Evolutionary conservation across 2,797 vertebrate genomes (phyloP).

Genomic region (Astyanax mexicanus): DNA sequence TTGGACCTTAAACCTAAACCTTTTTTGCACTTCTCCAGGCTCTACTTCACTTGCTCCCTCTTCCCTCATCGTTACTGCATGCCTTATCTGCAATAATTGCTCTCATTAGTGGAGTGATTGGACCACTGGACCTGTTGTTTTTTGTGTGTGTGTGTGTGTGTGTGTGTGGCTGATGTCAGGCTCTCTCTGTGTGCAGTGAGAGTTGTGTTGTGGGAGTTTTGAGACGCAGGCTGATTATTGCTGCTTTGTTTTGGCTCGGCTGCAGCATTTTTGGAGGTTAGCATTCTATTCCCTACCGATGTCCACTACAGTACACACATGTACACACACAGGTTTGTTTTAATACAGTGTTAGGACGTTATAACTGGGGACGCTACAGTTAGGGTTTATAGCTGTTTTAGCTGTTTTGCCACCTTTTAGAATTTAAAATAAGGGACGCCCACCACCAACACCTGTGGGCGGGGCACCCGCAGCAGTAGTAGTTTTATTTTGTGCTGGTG

Average conservation of each 20-base stretch:
- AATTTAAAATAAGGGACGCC: too few species aligned
- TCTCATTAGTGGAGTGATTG: constrained; percentile 46
- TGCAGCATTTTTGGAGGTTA: constrained; percentile 57
- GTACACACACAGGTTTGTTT: not conserved
- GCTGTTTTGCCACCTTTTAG: too few species aligned
- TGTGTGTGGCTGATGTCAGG: constrained; percentile 26
- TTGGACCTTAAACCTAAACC: constrained; percentile 43
- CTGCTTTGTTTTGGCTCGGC: constrained; percentile 59
- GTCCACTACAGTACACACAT: constrained; percentile 22
- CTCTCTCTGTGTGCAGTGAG: constrained; percentile 14
- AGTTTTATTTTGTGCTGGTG: too few species aligned
- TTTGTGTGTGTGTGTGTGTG: not conserved
- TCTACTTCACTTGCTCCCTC: constrained; percentile 37
- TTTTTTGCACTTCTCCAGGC: constrained; percentile 33
- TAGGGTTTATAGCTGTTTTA: too few species aligned
- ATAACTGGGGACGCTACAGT: not conserved
- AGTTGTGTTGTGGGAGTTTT: constrained; percentile 51
- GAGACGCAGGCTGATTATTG: constrained; percentile 51
- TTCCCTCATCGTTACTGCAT: constrained; percentile 13
- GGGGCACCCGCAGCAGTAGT: too few species aligned
- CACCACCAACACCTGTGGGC: too few species aligned
- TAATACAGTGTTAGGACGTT: not conserved
- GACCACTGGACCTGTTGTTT: constrained; percentile 20
- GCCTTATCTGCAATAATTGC: constrained; percentile 48
- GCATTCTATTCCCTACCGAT: constrained; percentile 42